These are phyloP conservation scores for Poliocrania exsul DNA, from an alignment of 2,797 vertebrate species.

Conservation along the genomic window DNA sequence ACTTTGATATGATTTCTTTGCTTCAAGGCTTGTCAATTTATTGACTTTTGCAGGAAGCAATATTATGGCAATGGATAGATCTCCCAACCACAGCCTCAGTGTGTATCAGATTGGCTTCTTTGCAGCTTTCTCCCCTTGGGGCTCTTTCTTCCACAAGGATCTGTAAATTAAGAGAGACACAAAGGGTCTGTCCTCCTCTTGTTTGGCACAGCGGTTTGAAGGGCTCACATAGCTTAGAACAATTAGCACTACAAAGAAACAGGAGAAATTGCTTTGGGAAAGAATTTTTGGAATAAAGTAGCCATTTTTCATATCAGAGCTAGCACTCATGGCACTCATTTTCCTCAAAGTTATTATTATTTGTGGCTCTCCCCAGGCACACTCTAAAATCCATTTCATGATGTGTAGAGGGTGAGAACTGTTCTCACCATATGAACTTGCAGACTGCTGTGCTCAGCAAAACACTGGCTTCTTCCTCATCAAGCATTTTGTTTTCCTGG, in stretches of 20 bases:
- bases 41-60: neutral
- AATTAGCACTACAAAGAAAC: neutral
- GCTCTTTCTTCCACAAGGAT: neutral
- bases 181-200: neutral
- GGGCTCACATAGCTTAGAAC: neutral
- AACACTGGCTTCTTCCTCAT: neutral
- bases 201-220: neutral
- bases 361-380: neutral
- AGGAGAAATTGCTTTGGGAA: neutral
- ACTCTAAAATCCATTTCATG: neutral
- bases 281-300: neutral
- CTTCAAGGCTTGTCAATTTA: neutral
- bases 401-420: neutral
- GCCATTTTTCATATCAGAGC: neutral
- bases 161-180: neutral
- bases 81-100: neutral
- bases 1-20: neutral
- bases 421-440: neutral
- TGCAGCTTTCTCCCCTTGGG: neutral
- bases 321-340: neutral
- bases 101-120: neutral
- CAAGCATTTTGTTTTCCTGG: neutral
- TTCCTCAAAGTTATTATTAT: neutral
- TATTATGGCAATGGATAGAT: accelerated
- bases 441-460: neutral